Percentiles rank a stretch among this genome's conserved stretches.
Conservation (phyloP, 2,888 invertebrate genomes). For the Chrysomela aeneicollis region DNA sequence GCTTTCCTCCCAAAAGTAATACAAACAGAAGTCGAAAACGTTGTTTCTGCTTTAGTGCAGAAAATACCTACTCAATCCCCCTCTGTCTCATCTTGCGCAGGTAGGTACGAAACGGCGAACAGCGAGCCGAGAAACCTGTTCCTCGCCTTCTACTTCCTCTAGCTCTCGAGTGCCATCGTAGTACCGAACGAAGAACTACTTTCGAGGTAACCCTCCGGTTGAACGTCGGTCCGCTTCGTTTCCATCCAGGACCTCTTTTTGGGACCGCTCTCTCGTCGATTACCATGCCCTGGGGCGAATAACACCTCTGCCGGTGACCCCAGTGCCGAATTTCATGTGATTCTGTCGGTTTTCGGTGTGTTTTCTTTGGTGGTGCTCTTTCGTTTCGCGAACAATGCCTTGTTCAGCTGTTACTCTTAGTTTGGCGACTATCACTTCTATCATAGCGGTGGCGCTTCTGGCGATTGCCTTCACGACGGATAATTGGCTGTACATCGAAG, state of each 20-base stretch:
- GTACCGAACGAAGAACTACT: slow-evolving; percentile 44
- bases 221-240: slow-evolving; percentile 28
- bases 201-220: slow-evolving; percentile 36
- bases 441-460: slow-evolving; percentile 91
- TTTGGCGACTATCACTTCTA: slow-evolving; percentile 94
- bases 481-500: slow-evolving; percentile 96
- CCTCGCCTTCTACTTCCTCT: slow-evolving; percentile 43
- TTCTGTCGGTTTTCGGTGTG: slow-evolving; percentile 20
- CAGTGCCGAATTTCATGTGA: slow-evolving; percentile 35
- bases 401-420: slow-evolving; percentile 95
- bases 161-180: slow-evolving; percentile 37
- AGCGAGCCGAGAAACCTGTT: slow-evolving; percentile 42
- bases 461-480: slow-evolving; percentile 96
- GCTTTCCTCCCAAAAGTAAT: too few species aligned
- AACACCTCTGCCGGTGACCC: slow-evolving; percentile 31
- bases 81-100: slow-evolving; percentile 31
- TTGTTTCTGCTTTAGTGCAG: not conserved
- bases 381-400: slow-evolving; percentile 70
- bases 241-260: slow-evolving; percentile 22
- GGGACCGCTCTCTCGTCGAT: slow-evolving; percentile 31
- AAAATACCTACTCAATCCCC: slow-evolving; percentile 11
- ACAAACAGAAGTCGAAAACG: too few species aligned
- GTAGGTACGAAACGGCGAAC: slow-evolving; percentile 42
- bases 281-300: slow-evolving; percentile 40
- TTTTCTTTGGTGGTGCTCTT: slow-evolving; percentile 26